Conservation (phyloP, 2,797 vertebrate species). For the Phoxinus dragarum region DNA sequence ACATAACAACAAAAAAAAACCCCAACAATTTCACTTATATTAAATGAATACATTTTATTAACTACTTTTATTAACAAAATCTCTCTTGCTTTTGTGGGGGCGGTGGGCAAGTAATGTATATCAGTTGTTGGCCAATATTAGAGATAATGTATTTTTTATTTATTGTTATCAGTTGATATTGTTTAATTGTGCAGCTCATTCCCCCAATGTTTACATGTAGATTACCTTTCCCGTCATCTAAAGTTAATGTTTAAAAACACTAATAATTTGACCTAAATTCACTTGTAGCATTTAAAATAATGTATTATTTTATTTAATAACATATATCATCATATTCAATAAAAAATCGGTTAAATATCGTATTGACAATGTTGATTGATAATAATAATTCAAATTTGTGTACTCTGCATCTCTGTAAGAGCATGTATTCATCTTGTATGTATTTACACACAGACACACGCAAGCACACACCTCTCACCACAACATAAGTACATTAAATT, state of each 20-base stretch:
- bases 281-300: background rate
- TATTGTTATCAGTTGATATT: no score
- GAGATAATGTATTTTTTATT: background rate
- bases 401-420: background rate
- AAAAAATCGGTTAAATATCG: background rate
- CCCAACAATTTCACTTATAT: no score
- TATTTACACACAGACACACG: background rate
- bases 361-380: background rate
- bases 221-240: background rate
- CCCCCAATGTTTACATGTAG: no score
- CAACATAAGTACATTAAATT: slow-evolving; percentile 46
- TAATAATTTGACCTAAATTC: background rate
- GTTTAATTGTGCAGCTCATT: background rate
- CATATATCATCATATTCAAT: no score
- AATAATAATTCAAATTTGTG: background rate
- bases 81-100: no score
- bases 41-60: no score
- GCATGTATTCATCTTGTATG: background rate
- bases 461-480: background rate
- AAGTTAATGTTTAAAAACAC: background rate
- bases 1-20: no score
- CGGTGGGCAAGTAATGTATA: background rate
- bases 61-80: no score
- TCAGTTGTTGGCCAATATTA: background rate
- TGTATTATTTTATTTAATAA: background rate